These are phyloP conservation scores for Tyrophagus putrescentiae DNA, from an alignment of 1,140 invertebrate genomes.

Conservation along the genomic window DNA sequence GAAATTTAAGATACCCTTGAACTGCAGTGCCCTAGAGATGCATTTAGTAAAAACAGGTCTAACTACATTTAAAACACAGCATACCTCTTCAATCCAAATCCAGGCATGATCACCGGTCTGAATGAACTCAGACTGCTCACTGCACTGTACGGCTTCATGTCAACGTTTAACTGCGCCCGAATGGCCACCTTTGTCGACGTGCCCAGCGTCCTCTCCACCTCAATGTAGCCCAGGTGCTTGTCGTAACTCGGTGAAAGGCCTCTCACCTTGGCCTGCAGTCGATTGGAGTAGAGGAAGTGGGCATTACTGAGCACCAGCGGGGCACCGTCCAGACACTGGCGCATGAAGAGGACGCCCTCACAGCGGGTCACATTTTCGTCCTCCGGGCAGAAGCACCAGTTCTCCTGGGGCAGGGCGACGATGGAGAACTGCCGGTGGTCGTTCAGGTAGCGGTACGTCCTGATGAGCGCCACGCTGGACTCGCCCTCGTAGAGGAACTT, in stretches of 20 bases:
- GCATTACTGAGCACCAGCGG: constrained; percentile 3
- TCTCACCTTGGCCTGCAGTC: background rate
- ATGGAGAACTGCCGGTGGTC: background rate
- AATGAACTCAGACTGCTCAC: constrained; percentile 1
- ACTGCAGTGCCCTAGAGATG: background rate
- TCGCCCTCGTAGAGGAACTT: background rate
- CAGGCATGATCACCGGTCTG: constrained; percentile 9
- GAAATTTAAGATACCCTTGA: background rate
- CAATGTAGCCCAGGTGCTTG: background rate
- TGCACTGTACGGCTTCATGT: constrained; percentile 1
- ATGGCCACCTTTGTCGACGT: background rate
- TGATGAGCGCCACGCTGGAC: background rate
- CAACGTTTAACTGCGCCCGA: constrained; percentile 5
- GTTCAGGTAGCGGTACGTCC: background rate
- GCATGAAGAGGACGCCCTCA: constrained; percentile 1
- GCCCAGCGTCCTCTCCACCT: constrained; percentile 8
- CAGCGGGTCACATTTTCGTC: background rate
- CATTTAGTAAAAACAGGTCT: background rate
- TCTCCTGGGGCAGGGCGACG: background rate
- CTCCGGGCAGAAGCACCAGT: constrained; percentile 17
- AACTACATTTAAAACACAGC: background rate
- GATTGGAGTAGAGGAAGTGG: background rate
- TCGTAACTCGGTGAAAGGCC: constrained; percentile 4
- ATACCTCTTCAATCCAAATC: constrained; percentile 19
- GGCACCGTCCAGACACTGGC: constrained; percentile 3